Percentiles rank a stretch among this genome's conserved stretches.
Evolutionary conservation across 2,113 vertebrate genomes (phyloP).

Genomic region (Struthidea cinerea): DNA sequence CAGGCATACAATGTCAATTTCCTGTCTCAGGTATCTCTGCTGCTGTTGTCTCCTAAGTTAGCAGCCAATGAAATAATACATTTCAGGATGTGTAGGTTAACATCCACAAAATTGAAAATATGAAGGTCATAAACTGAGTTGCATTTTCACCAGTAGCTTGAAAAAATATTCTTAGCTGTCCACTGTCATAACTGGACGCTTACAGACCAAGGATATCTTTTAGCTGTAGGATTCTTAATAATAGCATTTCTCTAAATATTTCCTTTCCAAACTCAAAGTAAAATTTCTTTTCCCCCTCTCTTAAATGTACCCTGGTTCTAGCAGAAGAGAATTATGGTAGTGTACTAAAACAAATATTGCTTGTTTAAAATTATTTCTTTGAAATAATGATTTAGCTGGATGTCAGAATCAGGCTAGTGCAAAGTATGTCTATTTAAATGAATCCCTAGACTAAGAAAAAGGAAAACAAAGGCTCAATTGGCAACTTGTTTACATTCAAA

Average conservation of each 20-base stretch:
- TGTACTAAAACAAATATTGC: not conserved
- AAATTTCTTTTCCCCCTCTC: not conserved
- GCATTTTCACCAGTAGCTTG: not conserved
- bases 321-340: not conserved
- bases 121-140: not conserved
- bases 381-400: not conserved
- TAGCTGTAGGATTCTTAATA: not conserved
- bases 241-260: not conserved
- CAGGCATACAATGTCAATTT: not conserved
- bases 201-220: not conserved
- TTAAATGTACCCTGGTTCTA: not conserved
- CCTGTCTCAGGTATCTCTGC: not conserved
- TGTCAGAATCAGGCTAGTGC: not conserved
- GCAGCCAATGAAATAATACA: not conserved
- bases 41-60: not conserved
- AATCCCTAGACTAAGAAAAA: not conserved
- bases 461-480: not conserved
- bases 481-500: not conserved
- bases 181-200: not conserved
- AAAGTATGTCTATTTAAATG: not conserved
- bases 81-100: not conserved
- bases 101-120: not conserved
- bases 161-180: not conserved
- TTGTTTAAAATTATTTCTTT: not conserved
- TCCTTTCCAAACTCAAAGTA: not conserved